Conservation (phyloP, 2,888 invertebrate genomes). For the Dasysyrphus tricinctus region DNA sequence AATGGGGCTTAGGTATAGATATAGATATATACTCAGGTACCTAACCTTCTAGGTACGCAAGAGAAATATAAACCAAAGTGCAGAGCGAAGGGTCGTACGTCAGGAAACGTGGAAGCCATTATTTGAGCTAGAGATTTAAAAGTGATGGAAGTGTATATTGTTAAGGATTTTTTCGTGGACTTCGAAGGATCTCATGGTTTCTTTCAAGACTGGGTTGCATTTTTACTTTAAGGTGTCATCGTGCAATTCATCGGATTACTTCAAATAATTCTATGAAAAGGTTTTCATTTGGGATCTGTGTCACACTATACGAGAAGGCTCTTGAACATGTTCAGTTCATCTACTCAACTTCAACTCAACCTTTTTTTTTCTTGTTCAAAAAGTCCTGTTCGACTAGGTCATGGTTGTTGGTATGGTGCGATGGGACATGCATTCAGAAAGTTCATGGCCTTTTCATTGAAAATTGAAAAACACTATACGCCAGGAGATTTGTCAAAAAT, state of each 20-base stretch:
- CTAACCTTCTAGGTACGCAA: background rate
- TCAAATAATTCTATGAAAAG: background rate
- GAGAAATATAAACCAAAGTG: background rate
- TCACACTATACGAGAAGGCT: background rate
- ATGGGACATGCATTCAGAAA: background rate
- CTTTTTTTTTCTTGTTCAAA: background rate
- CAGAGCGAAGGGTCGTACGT: background rate
- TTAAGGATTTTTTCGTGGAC: background rate
- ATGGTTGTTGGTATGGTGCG: background rate
- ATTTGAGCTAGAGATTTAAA: constrained; percentile 5
- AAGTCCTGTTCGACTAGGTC: constrained; percentile 3
- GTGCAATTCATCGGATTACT: background rate
- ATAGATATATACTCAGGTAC: background rate
- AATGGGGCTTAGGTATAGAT: background rate
- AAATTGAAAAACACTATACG: background rate
- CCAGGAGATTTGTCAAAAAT: background rate
- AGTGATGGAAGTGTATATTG: background rate
- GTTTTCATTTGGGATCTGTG: background rate
- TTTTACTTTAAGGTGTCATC: background rate
- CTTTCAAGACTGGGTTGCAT: background rate
- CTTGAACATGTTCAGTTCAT: background rate
- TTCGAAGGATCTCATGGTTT: background rate
- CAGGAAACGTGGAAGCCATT: background rate
- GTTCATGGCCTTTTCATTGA: constrained; percentile 9
- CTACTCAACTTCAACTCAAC: background rate